Evolutionary conservation across 30 jellyfish, hydroid and myxozoan genomes (phyloP).

Genomic region (Aurelia sp.): DNA sequence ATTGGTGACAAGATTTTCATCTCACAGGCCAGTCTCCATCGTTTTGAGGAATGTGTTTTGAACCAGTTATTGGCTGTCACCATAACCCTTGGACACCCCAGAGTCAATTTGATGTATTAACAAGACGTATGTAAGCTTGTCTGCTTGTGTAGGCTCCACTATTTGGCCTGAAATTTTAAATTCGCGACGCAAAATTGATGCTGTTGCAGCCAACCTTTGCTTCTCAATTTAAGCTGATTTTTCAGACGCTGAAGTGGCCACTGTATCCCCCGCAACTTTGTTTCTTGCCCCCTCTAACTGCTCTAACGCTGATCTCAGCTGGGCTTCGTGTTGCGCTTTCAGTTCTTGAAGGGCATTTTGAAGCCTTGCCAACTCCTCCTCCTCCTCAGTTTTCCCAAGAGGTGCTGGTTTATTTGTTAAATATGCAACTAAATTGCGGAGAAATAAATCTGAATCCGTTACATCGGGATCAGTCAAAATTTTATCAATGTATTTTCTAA

Average conservation of each 20-base stretch:
- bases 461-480: background rate
- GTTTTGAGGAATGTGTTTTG: no score
- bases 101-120: background rate
- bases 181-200: no score
- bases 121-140: background rate
- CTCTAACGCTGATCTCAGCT: no score
- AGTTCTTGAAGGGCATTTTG: no score
- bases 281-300: background rate
- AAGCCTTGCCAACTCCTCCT: background rate
- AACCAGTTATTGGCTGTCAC: no score
- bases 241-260: background rate
- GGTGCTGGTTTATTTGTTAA: background rate
- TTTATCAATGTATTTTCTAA: background rate
- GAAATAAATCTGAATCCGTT: background rate
- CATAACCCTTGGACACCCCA: slow-evolving; percentile 6
- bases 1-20: no score
- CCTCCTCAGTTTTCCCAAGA: background rate
- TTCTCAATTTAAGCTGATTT: background rate
- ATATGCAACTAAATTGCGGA: background rate
- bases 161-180: background rate
- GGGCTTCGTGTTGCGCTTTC: no score
- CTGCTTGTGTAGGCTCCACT: background rate
- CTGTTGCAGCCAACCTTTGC: background rate
- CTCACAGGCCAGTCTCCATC: no score
- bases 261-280: background rate